Evolutionary conservation across 2,797 vertebrate species (phyloP), one percentile per base, ranked within the genome.

Genomic region (Nannoperca australis): DNA sequence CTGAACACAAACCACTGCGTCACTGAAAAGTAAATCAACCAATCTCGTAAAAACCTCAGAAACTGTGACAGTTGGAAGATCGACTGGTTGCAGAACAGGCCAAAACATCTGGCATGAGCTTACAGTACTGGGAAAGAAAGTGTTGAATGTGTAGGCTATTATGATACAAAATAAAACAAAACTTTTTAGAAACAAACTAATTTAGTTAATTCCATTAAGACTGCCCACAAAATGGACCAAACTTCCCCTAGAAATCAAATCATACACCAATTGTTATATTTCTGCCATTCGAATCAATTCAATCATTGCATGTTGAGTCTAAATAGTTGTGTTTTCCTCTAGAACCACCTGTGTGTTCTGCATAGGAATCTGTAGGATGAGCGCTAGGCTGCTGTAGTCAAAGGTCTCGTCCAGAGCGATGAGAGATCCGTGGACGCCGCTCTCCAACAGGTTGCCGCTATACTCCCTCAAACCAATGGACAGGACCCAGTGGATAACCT

Each of bases 321-420:
- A 1, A 67, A 42, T 10, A 24, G n/a, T 32, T 50, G 24, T 15
- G 4, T 32, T 59, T 70, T 70, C 20, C 55, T 70, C 17, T 17
- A 3, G 73, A 65, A 59, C 76, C 83, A 98, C 98, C 97, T 99
- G 98, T 9, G 97, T 99, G 93, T 97, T 99, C 96, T 99, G 98
- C 1, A 97, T 99, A 84, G 98, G 98, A 74, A 99, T 98, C 91
- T 99, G 98, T 84, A 99, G 93, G 75, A 98, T 96, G 44, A 99
- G 97, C 0, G 97, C 97, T 73, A 99, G 92, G 18, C 97, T 97
- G 93, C 96, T 97, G 94, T 97, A 97, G 93, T 98, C 98, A 0
- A 99, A 99, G 78, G 96, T 98, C 91, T 99, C 97, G 0, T 99
- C 97, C 27, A 99, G 94, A 75, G 97, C 91, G 66, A 99, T 85